Conservation (phyloP, 2,113 vertebrate genomes). For the Bufo bufo region DNA sequence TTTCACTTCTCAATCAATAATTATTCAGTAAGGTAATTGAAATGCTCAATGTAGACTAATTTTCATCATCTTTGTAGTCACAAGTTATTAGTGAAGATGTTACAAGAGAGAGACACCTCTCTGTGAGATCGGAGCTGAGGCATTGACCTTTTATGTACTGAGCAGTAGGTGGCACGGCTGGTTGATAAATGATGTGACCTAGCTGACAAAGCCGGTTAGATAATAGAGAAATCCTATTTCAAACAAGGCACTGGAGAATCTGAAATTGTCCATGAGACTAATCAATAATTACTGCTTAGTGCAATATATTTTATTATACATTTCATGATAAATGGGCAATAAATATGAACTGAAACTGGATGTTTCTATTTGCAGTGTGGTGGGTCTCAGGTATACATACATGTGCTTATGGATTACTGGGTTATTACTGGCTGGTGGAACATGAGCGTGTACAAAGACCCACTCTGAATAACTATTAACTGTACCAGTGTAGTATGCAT, state of each 20-base stretch:
- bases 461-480: neutral
- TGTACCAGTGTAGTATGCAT: neutral
- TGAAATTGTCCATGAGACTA: neutral
- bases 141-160: conserved; percentile 33
- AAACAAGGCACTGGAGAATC: neutral
- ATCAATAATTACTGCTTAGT: neutral
- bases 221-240: conserved; percentile 3
- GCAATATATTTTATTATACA: neutral
- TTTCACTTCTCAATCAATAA: conserved; percentile 8
- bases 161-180: conserved; percentile 43
- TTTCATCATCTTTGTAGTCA: conserved; percentile 5
- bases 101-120: neutral
- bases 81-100: conserved; percentile 25
- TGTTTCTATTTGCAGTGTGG: neutral
- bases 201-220: neutral
- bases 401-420: neutral
- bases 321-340: neutral
- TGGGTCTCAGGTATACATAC: neutral
- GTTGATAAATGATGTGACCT: neutral
- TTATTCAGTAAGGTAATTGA: conserved; percentile 31
- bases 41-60: neutral
- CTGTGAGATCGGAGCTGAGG: neutral
- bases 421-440: neutral
- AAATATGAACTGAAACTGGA: neutral
- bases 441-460: neutral